phyloP scores from a whole-genome alignment of 2,797 vertebrate genomes.

The Muscicapa comitata region DNA sequence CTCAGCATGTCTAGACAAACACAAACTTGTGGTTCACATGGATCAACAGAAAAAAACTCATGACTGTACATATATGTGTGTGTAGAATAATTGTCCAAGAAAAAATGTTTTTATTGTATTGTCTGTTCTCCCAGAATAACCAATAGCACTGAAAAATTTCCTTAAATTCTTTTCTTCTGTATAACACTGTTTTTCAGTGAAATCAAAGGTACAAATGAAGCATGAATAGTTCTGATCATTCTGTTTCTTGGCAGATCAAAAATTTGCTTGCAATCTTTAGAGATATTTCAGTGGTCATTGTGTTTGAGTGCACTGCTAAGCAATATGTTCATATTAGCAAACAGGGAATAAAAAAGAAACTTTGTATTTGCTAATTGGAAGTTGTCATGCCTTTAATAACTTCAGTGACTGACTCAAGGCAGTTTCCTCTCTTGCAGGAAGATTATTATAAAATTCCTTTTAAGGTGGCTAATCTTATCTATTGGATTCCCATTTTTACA shows the following conservation, averaged over 20 bases:
- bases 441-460: neutral
- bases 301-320: neutral
- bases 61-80: neutral
- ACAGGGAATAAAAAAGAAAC: neutral
- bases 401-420: neutral
- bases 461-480: neutral
- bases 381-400: neutral
- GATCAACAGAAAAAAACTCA: neutral
- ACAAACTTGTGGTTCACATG: neutral
- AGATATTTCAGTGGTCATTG: neutral
- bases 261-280: neutral
- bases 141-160: neutral
- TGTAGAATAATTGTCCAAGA: neutral
- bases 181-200: neutral
- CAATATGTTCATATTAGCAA: neutral
- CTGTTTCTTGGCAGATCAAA: neutral
- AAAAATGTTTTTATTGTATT: neutral
- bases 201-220: neutral
- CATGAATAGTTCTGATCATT: neutral
- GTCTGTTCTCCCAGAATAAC: neutral
- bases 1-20: neutral
- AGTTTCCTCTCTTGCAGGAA: neutral
- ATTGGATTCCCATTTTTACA: neutral
- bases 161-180: neutral
- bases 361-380: neutral